Evolutionary conservation across 2,113 vertebrate species (phyloP).

Genomic region (Cinclus mexicanus): DNA sequence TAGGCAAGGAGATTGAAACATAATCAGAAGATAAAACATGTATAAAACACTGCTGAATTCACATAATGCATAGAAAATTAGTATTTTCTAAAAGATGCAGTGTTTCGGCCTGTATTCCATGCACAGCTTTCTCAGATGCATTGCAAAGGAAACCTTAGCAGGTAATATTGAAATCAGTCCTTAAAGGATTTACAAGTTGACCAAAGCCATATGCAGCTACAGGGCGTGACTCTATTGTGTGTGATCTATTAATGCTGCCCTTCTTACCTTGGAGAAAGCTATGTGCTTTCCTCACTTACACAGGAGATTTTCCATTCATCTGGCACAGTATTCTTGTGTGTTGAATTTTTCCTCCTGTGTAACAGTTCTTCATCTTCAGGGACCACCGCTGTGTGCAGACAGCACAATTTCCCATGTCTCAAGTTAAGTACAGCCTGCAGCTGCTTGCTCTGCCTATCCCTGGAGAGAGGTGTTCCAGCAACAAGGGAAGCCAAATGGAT

Average conservation of each 20-base stretch:
- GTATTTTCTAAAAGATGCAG: not conserved
- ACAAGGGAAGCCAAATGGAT: not conserved
- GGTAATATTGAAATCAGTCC: not conserved
- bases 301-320: not conserved
- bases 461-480: not conserved
- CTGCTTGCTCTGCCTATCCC: not conserved
- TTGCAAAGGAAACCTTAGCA: not conserved
- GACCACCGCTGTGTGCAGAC: not conserved
- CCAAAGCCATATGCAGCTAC: not conserved
- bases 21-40: not conserved
- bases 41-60: not conserved
- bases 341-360: rapidly evolving
- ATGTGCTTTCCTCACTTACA: not conserved
- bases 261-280: not conserved
- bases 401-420: not conserved
- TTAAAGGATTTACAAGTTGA: not conserved
- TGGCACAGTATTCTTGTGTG: not conserved
- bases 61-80: not conserved
- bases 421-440: not conserved
- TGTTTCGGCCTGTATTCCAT: not conserved
- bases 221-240: not conserved
- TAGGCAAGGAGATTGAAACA: not conserved
- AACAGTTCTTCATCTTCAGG: not conserved
- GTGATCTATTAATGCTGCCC: not conserved
- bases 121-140: not conserved